These are phyloP conservation scores for Hipposideros larvatus DNA, from an alignment of 2,797 vertebrate species.

Conservation along the genomic window DNA sequence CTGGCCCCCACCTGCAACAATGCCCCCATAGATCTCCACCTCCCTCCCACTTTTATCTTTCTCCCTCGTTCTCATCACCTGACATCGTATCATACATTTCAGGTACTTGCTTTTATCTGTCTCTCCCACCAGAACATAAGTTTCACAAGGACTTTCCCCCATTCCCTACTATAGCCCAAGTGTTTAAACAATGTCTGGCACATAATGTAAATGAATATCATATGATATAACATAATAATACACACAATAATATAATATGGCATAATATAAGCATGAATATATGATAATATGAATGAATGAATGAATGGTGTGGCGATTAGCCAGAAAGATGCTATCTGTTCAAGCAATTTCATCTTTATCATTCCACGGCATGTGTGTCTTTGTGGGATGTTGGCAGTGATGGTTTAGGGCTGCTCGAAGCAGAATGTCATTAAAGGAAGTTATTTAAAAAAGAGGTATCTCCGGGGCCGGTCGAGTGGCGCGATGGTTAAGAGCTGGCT, in stretches of 20 bases:
- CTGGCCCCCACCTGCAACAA: background rate
- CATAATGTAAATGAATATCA: background rate
- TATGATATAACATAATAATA: background rate
- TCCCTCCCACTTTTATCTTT: background rate
- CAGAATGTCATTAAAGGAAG: background rate
- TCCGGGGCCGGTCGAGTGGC: background rate
- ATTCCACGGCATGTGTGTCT: fast-evolving
- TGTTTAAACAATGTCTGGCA: background rate
- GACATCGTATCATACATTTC: background rate
- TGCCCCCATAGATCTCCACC: background rate
- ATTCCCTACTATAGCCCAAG: no score
- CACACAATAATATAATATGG: background rate
- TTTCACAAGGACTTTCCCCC: background rate
- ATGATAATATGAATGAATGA: background rate
- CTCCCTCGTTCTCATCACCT: background rate
- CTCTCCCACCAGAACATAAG: background rate
- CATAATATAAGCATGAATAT: background rate
- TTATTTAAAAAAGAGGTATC: background rate
- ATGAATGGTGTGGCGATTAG: background rate
- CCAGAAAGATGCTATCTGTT: background rate
- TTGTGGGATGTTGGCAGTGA: background rate
- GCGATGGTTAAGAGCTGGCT: no score
- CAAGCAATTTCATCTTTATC: background rate
- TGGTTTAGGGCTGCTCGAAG: background rate
- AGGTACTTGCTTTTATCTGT: background rate